Evolutionary conservation across 2,797 vertebrate genomes (phyloP), one percentile per base, ranked within the genome.

Genomic region (Sternarchorhynchus goeldii): DNA sequence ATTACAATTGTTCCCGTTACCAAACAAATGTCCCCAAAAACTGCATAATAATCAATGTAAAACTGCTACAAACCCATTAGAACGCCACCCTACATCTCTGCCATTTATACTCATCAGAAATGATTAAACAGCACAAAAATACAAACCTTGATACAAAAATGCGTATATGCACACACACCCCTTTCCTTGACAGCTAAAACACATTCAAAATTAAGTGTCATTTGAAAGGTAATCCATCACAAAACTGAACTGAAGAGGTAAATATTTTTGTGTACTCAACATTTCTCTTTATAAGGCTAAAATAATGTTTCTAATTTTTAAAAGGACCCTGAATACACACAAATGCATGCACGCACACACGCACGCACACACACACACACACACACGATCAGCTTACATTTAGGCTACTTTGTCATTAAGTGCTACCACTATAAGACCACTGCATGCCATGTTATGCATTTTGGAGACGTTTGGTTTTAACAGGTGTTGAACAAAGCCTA

Each of bases 51-150:
- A 75, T 76, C 29, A 72, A 83, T 59, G 60, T 79, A 74, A 80
- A 83, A 83, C 69, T 83, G 83, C 83, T 86, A 82, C 81, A 78
- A 78, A 79, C 80, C 77, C 73, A 80, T 64, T 76, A 63, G 32
- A 63, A 68, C n/a, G 50, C 71, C 50, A 58, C 39, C 16, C 17
- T 75, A 18, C 63, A 57, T 31, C 29, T 84, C 67, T 34, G 58
- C 39, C 77, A 39, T 73, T 59, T 65, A 71, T 62, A 78, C 16
- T 64, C n/a, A 25, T 41, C 21, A 25, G 60, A 77, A 62, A 31
- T 17, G 25, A 66, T 17, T 76, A 41, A 72, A 78, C 66, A 41
- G 39, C 81, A 70, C 57, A 78, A 65, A 67, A 53, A 73, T 53
- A 69, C 65, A 68, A 53, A 68, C 34, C 68, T 57, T 60, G 41